These are phyloP conservation scores for Nymphalis c-album DNA, from an alignment of 2,888 invertebrate genomes.

Conservation along the genomic window DNA sequence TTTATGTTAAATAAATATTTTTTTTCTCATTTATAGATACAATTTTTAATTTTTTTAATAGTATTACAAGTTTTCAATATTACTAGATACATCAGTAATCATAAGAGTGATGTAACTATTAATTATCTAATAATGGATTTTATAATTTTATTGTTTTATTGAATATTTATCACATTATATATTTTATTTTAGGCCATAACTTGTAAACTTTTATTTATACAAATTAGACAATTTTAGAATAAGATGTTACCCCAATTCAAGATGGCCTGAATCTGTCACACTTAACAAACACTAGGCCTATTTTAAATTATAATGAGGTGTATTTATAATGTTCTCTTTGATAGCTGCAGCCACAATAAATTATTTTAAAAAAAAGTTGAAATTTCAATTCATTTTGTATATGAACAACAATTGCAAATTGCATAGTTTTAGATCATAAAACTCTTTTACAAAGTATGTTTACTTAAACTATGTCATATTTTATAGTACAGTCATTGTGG, in stretches of 20 bases:
- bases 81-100: neutral
- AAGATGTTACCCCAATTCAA: slow-evolving; percentile 21
- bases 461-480: neutral
- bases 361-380: neutral
- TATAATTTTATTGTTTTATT: slow-evolving; percentile 2
- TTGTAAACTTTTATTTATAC: slow-evolving; percentile 11
- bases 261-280: slow-evolving; percentile 30
- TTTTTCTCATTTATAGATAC: slow-evolving; percentile 14
- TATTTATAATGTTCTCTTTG: neutral
- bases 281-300: slow-evolving; percentile 30
- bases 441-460: neutral
- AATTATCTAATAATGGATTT: slow-evolving; percentile 14
- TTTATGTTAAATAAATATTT: slow-evolving; percentile 54
- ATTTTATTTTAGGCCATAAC: neutral
- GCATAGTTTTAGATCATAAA: neutral
- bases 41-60: slow-evolving; percentile 2
- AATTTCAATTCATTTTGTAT: neutral
- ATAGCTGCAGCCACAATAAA: neutral
- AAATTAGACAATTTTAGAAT: slow-evolving; percentile 17
- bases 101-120: neutral
- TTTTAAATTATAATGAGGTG: neutral
- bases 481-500: neutral
- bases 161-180: neutral
- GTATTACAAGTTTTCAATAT: neutral
- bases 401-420: neutral